Evolutionary conservation across 1,140 invertebrate genomes (phyloP), one percentile per base, ranked within the genome.

Genomic region (Polypedilum pembai): DNA sequence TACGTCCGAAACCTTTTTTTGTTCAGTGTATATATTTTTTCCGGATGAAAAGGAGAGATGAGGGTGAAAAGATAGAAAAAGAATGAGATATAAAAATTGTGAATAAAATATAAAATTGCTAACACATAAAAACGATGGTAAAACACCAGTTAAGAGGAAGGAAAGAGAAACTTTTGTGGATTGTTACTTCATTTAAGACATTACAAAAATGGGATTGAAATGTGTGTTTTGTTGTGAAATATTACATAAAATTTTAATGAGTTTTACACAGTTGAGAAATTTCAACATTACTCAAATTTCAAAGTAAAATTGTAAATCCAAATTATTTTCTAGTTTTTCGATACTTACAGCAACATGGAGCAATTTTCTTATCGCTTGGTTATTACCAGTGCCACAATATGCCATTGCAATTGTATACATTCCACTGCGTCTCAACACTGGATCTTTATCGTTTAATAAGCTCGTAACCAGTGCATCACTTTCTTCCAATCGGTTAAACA

Each of bases 391-490:
- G 41, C 98, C 98, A 83, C 95, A 98, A 82, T 99, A 99, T 0
- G 98, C 97, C 90, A 98, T 98, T 0, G 96, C 97, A 18, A 99
- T 86, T 0, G 96, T 98, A 81, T 98, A 98, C 90, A 99, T 98
- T 74, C 94, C 98, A 75, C 95, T 95, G 76, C 97, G 88, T 74
- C 95, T 87, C 74, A 87, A 77, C 75, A 96, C 90, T 8, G 94
- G 92, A 85, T 95, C 94, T 81, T 94, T 94, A 79, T 94, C 92
- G 75, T 88, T 87, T 72, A 91, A 89, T 8, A 99, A 87, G 73
- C 90, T 91, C 77, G 92, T 90, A 41, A 99, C 93, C n/a, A 99
- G 83, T 7, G 90, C 88, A 85, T 99, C 96, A 5, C 96, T 96
- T 82, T 98, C 95, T 80, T 99, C 98, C 76, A 98, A 85, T 17